Base-by-base conservation (phyloP, 2,113 vertebrate species). In the Entelurus aequoreus region DNA sequence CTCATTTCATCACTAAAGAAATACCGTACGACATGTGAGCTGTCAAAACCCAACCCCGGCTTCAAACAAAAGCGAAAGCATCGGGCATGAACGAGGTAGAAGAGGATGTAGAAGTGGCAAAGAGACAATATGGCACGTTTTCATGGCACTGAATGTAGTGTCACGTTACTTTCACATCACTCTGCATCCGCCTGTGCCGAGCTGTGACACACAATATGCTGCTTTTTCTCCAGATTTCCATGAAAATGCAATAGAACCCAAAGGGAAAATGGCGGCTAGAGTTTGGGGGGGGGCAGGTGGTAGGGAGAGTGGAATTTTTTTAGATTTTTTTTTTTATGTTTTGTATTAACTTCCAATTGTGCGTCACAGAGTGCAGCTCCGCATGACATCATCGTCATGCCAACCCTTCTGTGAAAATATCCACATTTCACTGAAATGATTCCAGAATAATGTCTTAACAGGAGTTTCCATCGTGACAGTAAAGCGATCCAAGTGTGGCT, bases 381-480 rank as follows among this genome's bases (percentile, higher is more conserved):
- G 40, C 40, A 42, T 42, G 48, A 54, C 71, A 19, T 62, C 48
- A 9, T 50, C 15, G 40, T 68, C 48, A 48, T 66, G 48, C 58
- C 60, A 16, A 46, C 40, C 37, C 40, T n/a, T 14, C 48, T 53
- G 13, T 49, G 46, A 66, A 63, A 57, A 36, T 38, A 28, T 58
- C 69, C 56, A 54, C 48, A 59, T 72, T 70, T 72, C 51, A 57
- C 75, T 78, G 48, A 79, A 66, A 74, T 82, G 28, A 82, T 82
- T 82, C 77, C 79, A 78, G 71, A 74, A 67, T 61, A 82, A 62
- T 83, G 84, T 86, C 80, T 83, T 87, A 87, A 85, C 71, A 62
- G 61, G 65, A 12, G 74, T 59, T 84, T 76, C 54, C 48, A 79
- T 79, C 62, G 74, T 82, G 77, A 81, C 76, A 72, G 69, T 60